Evolutionary conservation across 2,797 vertebrate species (phyloP).

Genomic region (Poeciliopsis gracilis): DNA sequence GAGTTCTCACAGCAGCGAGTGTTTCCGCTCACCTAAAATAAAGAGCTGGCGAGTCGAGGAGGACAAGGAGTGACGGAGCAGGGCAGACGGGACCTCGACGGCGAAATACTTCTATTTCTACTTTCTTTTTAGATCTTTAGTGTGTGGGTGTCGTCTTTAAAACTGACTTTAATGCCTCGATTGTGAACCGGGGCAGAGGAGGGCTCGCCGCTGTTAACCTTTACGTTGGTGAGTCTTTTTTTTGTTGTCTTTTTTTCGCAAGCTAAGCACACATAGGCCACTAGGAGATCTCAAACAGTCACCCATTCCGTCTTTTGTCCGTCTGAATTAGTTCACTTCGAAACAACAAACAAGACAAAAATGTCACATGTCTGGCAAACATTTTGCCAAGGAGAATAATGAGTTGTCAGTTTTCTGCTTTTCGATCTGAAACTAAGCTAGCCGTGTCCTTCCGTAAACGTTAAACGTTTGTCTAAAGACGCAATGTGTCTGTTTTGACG

Average conservation of each 20-base stretch:
- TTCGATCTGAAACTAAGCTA: slow-evolving; percentile 27
- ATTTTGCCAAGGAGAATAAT: background rate
- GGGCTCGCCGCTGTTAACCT: slow-evolving; percentile 72
- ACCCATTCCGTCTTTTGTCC: background rate
- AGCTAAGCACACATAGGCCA: slow-evolving; percentile 71
- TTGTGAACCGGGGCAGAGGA: slow-evolving; percentile 68
- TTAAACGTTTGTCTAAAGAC: background rate
- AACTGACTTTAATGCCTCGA: slow-evolving; percentile 66
- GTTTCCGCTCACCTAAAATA: slow-evolving; percentile 73
- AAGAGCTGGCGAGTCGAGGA: slow-evolving; percentile 57
- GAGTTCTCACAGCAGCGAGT: slow-evolving; percentile 63
- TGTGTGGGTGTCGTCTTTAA: slow-evolving; percentile 20
- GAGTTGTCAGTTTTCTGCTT: slow-evolving; percentile 28
- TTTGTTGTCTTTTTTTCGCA: slow-evolving; percentile 34
- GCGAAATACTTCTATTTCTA: slow-evolving; percentile 27
- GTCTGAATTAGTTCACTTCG: slow-evolving; percentile 3
- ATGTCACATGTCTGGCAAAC: background rate
- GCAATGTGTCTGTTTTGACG: slow-evolving; percentile 4
- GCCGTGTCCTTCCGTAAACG: background rate
- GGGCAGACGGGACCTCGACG: slow-evolving; percentile 23
- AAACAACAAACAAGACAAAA: background rate
- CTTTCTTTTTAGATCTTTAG: slow-evolving; percentile 15
- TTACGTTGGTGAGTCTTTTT: slow-evolving; percentile 75
- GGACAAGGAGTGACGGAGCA: slow-evolving; percentile 35
- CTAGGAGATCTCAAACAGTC: slow-evolving; percentile 16